A percentile compares a stretch with the other conserved stretches of the same genome.
Evolutionary conservation across 2,888 invertebrate species (phyloP).

Genomic region (Linyphia triangularis): DNA sequence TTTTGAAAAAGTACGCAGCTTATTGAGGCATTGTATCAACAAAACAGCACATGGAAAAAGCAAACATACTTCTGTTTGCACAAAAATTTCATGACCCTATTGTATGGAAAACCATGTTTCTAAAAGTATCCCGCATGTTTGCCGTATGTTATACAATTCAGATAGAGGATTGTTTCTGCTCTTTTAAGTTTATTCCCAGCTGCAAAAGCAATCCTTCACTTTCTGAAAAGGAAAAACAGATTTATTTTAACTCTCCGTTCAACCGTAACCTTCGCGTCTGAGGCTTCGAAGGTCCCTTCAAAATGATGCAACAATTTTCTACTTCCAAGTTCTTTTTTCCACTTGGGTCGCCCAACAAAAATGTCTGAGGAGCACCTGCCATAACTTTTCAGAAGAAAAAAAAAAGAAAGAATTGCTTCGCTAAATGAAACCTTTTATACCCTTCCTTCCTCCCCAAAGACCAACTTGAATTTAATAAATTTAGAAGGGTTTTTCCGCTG

Average conservation of each 20-base stretch:
- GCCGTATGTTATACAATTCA: too few species aligned
- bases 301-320: conserved; percentile 26
- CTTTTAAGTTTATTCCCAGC: not conserved
- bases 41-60: too few species aligned
- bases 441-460: not conserved
- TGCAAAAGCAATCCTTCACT: not conserved
- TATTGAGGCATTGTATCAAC: too few species aligned
- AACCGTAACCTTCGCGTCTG: not conserved
- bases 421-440: conserved; percentile 60
- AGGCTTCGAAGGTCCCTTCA: not conserved
- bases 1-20: too few species aligned
- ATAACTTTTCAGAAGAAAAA: conserved; percentile 38
- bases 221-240: not conserved
- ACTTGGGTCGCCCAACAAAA: not conserved
- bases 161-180: not conserved
- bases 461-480: conserved; percentile 57
- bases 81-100: too few species aligned
- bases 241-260: not conserved
- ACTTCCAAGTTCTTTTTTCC: conserved; percentile 24
- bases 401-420: conserved; percentile 21
- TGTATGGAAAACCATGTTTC: too few species aligned
- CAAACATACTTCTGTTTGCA: too few species aligned
- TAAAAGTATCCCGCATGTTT: too few species aligned
- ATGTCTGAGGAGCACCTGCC: conserved; percentile 47
- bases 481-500: conserved; percentile 45